A percentile compares a stretch with the other conserved stretches of the same genome.
Evolutionary conservation across 2,888 invertebrate genomes (phyloP).

Genomic region (Xanthorhoe designata): DNA sequence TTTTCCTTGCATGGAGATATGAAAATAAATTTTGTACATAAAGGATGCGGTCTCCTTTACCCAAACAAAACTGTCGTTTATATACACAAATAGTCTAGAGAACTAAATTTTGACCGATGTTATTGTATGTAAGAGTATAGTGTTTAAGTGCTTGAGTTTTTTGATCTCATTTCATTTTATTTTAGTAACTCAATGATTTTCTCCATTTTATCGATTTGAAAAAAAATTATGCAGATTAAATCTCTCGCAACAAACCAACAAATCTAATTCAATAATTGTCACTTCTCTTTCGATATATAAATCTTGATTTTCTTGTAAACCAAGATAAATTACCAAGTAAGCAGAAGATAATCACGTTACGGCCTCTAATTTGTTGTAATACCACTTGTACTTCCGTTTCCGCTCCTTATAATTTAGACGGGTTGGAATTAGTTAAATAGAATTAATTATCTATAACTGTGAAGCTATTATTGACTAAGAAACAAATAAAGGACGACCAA

Average conservation of each 20-base stretch:
- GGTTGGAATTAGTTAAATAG: constrained; percentile 3
- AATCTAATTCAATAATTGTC: neutral
- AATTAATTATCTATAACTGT: neutral
- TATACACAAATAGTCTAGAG: neutral
- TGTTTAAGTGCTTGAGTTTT: too few relatives aligned
- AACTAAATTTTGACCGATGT: neutral
- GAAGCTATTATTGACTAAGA: neutral
- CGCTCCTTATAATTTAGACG: constrained; percentile 10
- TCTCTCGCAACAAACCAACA: neutral
- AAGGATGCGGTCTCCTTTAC: neutral
- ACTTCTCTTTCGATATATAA: neutral
- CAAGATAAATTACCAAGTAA: neutral
- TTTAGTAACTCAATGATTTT: too few relatives aligned
- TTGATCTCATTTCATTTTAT: too few relatives aligned
- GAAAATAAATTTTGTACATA: neutral
- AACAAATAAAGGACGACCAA: neutral
- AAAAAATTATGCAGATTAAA: too few relatives aligned
- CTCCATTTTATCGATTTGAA: too few relatives aligned
- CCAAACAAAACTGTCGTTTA: neutral
- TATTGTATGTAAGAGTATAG: too few relatives aligned
- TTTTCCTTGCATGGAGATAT: constrained; percentile 14
- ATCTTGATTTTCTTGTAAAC: neutral
- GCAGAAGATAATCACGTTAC: constrained; percentile 6
- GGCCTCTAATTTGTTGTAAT: constrained; percentile 23
- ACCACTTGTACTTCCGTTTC: constrained; percentile 18